phyloP scores from a whole-genome alignment of 2,113 vertebrate species.

The Saimiri boliviensis region DNA sequence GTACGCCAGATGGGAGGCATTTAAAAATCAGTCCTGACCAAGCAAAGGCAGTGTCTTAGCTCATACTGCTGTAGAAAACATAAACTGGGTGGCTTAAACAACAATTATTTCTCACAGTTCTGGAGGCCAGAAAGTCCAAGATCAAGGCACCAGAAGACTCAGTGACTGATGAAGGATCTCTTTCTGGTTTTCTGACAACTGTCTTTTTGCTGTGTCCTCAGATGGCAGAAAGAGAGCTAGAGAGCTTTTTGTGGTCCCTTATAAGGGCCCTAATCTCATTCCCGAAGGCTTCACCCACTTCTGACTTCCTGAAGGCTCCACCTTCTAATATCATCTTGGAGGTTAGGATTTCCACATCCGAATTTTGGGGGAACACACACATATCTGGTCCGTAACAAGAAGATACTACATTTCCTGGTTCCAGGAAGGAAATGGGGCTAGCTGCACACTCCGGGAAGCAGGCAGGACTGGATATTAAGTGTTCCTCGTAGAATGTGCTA shows the following conservation, averaged over 20 bases:
- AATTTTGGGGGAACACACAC: not conserved
- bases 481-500: not conserved
- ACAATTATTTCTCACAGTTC: not conserved
- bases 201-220: not conserved
- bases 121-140: not conserved
- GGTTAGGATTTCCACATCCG: not conserved
- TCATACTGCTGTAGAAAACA: not conserved
- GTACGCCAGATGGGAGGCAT: not conserved
- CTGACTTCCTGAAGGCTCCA: not conserved
- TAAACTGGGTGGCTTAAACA: not conserved
- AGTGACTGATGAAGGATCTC: not conserved
- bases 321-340: not conserved
- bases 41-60: not conserved
- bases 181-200: not conserved
- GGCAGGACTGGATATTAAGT: not conserved
- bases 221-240: too few species aligned
- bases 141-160: too few species aligned
- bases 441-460: fast-evolving
- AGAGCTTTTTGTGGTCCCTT: not conserved
- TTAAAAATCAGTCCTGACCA: too few species aligned
- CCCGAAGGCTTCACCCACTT: not conserved
- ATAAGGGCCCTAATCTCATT: not conserved
- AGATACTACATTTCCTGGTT: not conserved
- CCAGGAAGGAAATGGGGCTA: not conserved
- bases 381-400: not conserved